Evolutionary conservation across 2,113 vertebrate genomes (phyloP).

Genomic region (Oreochromis spilurus): DNA sequence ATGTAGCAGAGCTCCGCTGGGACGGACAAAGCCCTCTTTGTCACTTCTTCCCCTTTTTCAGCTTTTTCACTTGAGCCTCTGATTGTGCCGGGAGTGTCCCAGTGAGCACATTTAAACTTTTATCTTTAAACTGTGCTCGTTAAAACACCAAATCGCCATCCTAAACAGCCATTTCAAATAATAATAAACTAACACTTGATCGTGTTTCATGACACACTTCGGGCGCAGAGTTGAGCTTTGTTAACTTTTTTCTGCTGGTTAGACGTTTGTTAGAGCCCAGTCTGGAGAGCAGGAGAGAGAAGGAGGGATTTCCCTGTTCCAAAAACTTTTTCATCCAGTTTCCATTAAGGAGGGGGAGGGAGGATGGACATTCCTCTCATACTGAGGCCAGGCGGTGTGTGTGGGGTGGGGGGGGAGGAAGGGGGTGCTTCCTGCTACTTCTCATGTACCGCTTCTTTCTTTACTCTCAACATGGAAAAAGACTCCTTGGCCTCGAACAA

Average conservation of each 20-base stretch:
- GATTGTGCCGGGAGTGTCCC: neutral
- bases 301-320: conserved; percentile 14
- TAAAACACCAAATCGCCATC: neutral
- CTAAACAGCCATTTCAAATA: neutral
- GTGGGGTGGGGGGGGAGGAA: neutral
- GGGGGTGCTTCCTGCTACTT: conserved; percentile 21
- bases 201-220: accelerated
- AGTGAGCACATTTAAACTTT: neutral
- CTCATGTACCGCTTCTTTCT: neutral
- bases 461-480: neutral
- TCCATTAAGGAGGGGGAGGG: neutral
- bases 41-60: neutral
- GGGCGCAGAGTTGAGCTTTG: neutral
- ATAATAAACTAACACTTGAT: accelerated
- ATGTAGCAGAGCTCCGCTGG: neutral
- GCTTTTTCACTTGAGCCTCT: neutral
- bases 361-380: conserved; percentile 36
- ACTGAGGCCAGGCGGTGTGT: neutral
- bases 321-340: conserved; percentile 2
- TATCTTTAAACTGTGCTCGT: neutral
- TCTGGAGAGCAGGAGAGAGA: neutral
- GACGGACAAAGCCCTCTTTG: conserved; percentile 1
- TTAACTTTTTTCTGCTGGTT: no score
- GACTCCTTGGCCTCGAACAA: neutral
- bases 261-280: neutral